Conservation (phyloP, 2,797 vertebrate species). For the Hirundo rustica region DNA sequence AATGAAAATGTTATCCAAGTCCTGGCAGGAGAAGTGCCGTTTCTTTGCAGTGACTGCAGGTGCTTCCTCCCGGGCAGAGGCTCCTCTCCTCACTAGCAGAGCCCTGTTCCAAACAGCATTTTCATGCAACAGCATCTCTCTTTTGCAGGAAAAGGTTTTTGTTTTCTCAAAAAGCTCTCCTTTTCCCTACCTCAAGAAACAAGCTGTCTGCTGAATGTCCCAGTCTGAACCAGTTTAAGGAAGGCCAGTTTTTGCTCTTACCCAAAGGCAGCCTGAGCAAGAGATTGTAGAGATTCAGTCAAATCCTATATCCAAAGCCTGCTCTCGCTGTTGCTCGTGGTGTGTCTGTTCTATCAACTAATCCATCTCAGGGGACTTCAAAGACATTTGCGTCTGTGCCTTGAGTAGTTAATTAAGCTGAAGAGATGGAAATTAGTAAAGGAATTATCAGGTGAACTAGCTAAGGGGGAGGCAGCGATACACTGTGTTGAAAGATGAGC, state of each 20-base stretch:
- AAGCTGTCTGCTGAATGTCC: background rate
- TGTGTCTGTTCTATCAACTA: background rate
- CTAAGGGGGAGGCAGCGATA: background rate
- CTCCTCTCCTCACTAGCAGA: background rate
- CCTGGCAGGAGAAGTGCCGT: background rate
- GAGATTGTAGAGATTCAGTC: background rate
- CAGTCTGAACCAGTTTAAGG: background rate
- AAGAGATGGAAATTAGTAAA: conserved; percentile 4
- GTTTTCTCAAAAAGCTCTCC: background rate
- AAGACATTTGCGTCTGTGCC: background rate
- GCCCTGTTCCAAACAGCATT: background rate
- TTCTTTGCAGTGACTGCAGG: background rate
- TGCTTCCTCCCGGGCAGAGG: background rate
- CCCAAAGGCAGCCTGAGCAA: background rate
- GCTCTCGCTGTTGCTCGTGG: background rate
- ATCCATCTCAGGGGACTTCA: background rate
- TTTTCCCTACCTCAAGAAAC: background rate
- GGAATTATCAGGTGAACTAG: background rate
- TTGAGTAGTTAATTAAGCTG: conserved; percentile 34
- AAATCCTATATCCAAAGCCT: background rate
- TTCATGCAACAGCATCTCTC: background rate
- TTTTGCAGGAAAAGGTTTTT: background rate
- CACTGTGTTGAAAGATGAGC: background rate
- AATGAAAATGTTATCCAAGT: background rate
- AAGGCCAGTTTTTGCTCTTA: background rate